phyloP scores from a whole-genome alignment of 2,888 invertebrate genomes.

The Leptogaster cylindrica region DNA sequence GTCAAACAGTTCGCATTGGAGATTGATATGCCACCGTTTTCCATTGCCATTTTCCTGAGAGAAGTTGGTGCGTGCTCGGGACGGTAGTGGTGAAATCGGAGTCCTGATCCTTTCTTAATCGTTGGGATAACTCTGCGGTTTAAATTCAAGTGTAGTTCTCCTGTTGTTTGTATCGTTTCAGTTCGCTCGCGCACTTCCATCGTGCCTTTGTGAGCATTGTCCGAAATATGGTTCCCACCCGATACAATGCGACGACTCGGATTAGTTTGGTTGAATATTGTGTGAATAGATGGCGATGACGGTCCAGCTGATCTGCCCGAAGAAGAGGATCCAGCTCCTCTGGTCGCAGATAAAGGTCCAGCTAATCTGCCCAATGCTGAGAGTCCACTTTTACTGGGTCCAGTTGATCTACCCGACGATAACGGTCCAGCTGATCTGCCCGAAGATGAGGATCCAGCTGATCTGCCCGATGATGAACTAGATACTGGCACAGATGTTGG shows the following conservation, averaged over 20 bases:
- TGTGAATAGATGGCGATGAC: no score
- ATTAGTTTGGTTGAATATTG: no score
- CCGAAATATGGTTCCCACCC: neutral
- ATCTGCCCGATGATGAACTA: no score
- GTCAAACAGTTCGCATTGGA: no score
- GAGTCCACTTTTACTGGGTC: neutral
- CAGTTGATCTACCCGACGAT: neutral
- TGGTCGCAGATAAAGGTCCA: neutral
- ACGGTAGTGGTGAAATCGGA: neutral
- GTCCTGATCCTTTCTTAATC: neutral
- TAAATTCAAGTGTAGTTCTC: constrained; percentile 8
- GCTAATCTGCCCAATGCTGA: neutral
- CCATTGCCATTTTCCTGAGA: neutral
- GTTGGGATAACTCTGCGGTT: neutral
- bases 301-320: neutral
- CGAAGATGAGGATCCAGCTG: constrained; percentile 2
- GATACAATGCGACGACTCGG: neutral
- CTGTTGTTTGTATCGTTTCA: neutral
- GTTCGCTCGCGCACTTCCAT: neutral
- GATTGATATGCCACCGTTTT: neutral
- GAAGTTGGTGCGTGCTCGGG: neutral
- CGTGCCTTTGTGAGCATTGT: neutral
- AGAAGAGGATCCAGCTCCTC: neutral
- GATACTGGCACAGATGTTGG: neutral
- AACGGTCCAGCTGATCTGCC: neutral